Percentiles rank a stretch among this genome's conserved stretches.
phyloP scores from a whole-genome alignment of 2,888 invertebrate species.

The Epinotia ramella region DNA sequence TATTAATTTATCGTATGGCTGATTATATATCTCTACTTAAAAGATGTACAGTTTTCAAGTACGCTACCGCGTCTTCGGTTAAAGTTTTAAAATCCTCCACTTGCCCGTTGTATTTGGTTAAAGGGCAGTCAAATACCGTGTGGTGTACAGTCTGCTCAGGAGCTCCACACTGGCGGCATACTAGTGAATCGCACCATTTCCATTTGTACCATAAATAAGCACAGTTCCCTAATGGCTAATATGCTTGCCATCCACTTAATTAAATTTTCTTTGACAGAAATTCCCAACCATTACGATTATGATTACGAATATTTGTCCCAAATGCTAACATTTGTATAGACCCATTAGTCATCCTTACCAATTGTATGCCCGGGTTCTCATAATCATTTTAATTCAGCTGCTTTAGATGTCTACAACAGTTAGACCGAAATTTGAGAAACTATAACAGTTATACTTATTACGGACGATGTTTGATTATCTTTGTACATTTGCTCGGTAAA shows the following conservation, averaged over 20 bases:
- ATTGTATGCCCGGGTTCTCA: constrained; percentile 60
- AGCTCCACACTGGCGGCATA: no score
- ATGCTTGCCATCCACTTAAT: constrained; percentile 14
- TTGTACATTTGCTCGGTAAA: constrained; percentile 40
- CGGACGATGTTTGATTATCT: constrained; percentile 55
- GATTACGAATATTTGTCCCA: constrained; percentile 41
- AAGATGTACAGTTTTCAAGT: no score
- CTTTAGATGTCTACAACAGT: constrained; percentile 62
- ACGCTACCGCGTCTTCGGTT: no score
- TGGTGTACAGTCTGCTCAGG: no score
- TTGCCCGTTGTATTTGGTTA: no score
- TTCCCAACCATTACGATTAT: constrained; percentile 39
- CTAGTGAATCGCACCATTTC: no score
- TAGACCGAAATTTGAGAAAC: constrained; percentile 55
- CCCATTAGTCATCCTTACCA: constrained; percentile 49
- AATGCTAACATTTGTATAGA: constrained; percentile 40
- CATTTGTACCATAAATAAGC: no score
- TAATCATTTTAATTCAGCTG: constrained; percentile 64
- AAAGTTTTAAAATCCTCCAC: no score
- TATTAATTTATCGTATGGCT: no score
- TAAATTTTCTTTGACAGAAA: constrained; percentile 32
- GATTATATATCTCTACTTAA: no score
- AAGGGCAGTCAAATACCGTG: no score
- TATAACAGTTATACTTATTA: constrained; percentile 47
- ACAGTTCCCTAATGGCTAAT: no score